Base-by-base conservation (phyloP, 2,113 vertebrate genomes). In the Rhizomys pruinosus region DNA sequence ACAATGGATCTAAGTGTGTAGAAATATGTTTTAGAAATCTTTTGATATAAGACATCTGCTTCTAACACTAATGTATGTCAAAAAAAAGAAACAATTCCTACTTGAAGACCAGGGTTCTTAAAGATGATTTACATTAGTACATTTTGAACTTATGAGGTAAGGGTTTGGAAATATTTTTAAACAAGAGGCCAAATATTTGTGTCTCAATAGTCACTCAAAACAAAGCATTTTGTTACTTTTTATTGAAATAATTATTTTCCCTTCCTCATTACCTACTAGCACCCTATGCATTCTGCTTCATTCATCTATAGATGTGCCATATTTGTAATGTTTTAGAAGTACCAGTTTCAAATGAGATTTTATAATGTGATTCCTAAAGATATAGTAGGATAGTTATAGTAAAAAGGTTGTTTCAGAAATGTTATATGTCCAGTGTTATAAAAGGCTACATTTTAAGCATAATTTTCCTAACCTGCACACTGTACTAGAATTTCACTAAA, bases 41-140 rank as follows among this genome's bases (percentile, higher is more conserved):
- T 92, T 80, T 96, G 89, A 88, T 97, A 95, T 94, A 96, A 96
- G 96, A 95, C 95, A 87, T 94, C 63, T 95, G 57, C n/a, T 87
- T 97, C 90, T 89, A 77, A 89, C 86, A 74, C 42, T 94, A 91
- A 96, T 82, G 66, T 89, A 87, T 94, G 80, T 96, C 97, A 97
- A 89, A 17, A 74, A 94, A 85, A 76, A 81, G 93, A 90, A n/a
- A 90, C 47, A 80, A 94, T 92, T 96, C 79, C 89, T 39, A 91
- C 59, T 82, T 96, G 89, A 97, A 96, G 81, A 97, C 87, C 55
- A 66, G 90, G 84, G 96, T 89, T 96, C 93, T 76, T 78, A 89
- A 91, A 97, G 92, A 96, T 93, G 89, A 42, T 96, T 96, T 97
- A 96, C 96, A 68, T 95, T 88, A 95, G 76, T 95, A 90, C 39